A percentile compares a stretch with the other conserved stretches of the same genome.
phyloP scores from a whole-genome alignment of 1,140 invertebrate genomes.

The Paraescarpia echinospica region DNA sequence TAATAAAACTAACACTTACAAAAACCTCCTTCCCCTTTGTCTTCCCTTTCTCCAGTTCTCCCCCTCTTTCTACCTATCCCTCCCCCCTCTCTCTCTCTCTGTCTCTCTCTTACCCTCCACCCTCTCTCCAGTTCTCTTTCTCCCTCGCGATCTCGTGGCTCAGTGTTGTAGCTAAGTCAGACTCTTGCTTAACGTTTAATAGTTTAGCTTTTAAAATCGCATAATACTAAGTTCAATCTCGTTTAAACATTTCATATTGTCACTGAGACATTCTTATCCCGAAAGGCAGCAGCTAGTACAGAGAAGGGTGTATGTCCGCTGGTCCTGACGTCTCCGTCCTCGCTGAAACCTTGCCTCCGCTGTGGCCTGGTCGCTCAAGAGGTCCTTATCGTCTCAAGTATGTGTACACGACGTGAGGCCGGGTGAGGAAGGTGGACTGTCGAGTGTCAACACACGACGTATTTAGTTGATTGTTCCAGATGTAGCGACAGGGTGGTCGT shows the following conservation, averaged over 20 bases:
- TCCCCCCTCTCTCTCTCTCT: too few species aligned
- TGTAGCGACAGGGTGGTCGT: not conserved
- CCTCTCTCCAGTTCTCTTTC: too few species aligned
- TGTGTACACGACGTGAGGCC: not conserved
- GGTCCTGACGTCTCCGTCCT: not conserved
- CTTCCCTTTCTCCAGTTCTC: too few species aligned
- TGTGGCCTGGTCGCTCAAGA: not conserved
- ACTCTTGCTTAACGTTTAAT: too few species aligned
- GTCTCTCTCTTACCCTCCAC: too few species aligned
- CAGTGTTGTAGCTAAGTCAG: too few species aligned
- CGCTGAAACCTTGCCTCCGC: not conserved
- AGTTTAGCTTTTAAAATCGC: too few species aligned
- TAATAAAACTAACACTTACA: too few species aligned
- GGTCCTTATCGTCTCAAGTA: not conserved
- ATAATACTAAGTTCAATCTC: not conserved
- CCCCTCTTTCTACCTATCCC: too few species aligned
- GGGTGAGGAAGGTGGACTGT: not conserved
- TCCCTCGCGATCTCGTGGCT: too few species aligned
- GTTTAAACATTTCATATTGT: not conserved
- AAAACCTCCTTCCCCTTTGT: too few species aligned
- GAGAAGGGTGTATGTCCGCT: not conserved
- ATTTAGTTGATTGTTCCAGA: not conserved
- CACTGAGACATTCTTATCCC: not conserved
- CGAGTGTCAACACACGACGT: not conserved
- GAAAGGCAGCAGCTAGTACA: not conserved